phyloP scores from a whole-genome alignment of 2,888 invertebrate species.

The Beris chalybata region DNA sequence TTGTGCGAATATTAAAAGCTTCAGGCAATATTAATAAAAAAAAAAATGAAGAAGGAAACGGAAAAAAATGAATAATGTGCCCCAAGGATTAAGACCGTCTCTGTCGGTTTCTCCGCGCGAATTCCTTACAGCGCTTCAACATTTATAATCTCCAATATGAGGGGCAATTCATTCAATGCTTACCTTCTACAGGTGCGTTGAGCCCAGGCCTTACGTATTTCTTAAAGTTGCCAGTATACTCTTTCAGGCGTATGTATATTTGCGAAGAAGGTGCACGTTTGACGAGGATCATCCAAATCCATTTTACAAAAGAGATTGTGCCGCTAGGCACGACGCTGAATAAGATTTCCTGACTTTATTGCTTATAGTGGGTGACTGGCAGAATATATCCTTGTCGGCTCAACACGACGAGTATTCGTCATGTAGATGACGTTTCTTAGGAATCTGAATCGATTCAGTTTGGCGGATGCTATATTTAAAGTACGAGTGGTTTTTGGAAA shows the following conservation, averaged over 20 bases:
- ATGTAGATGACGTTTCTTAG: too few relatives aligned
- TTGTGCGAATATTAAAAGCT: too few relatives aligned
- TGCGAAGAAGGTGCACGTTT: constrained; percentile 13
- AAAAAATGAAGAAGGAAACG: background rate
- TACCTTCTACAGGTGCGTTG: background rate
- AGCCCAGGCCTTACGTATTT: background rate
- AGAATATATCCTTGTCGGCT: too few relatives aligned
- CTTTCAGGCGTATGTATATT: constrained; percentile 18
- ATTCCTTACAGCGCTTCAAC: background rate
- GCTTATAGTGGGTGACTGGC: background rate
- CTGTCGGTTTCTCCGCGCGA: background rate
- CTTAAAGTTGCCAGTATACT: background rate
- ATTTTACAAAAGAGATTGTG: constrained; percentile 20
- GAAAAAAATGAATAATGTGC: background rate
- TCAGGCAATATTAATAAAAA: too few relatives aligned
- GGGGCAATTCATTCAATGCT: constrained; percentile 12
- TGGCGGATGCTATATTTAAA: too few relatives aligned
- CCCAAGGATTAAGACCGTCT: background rate
- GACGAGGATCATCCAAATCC: constrained; percentile 22
- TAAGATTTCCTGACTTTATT: constrained; percentile 19
- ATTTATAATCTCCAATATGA: background rate
- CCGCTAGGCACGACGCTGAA: constrained; percentile 16
- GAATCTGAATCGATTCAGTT: too few relatives aligned
- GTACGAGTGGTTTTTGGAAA: too few relatives aligned
- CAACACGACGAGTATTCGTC: too few relatives aligned